A percentile compares a stretch with the other conserved stretches of the same genome.
Evolutionary conservation across 2,797 vertebrate species (phyloP).

Genomic region (Lepidocolaptes lacrymiger): DNA sequence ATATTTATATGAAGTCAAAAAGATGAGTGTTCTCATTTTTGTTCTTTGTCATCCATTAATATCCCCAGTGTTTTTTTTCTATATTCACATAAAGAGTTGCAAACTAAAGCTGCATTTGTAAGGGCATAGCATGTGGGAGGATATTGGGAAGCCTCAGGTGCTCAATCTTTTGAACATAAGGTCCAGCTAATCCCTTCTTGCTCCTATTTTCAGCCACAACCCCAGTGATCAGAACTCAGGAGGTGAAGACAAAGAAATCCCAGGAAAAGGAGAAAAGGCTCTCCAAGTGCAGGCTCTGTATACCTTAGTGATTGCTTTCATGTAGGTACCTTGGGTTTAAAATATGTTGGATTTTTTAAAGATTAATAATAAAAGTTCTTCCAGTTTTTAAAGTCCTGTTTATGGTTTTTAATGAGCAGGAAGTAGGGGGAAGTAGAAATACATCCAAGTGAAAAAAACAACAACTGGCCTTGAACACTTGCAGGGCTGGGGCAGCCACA

Average conservation of each 20-base stretch:
- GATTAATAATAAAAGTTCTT: conserved; percentile 56
- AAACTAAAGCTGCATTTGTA: background rate
- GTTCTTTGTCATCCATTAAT: background rate
- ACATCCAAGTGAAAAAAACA: background rate
- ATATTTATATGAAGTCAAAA: background rate
- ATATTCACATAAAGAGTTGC: background rate
- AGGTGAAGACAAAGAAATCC: conserved; percentile 69
- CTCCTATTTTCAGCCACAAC: conserved; percentile 75
- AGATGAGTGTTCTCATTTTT: background rate
- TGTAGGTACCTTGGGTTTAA: conserved; percentile 6
- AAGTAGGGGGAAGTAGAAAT: background rate
- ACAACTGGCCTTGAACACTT: background rate
- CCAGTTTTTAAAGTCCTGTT: background rate
- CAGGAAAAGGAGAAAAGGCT: conserved; percentile 70
- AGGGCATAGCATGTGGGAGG: background rate
- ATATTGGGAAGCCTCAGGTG: background rate
- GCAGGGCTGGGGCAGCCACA: background rate
- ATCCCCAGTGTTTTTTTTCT: background rate
- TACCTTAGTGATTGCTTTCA: background rate
- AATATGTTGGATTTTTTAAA: background rate
- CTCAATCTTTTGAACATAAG: background rate
- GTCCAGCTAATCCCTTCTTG: background rate
- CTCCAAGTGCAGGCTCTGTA: conserved; percentile 2
- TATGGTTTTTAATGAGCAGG: background rate
- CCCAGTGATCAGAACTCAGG: conserved; percentile 68